Evolutionary conservation across 2,113 vertebrate species (phyloP).

Genomic region (Pontoporia blainvillei): DNA sequence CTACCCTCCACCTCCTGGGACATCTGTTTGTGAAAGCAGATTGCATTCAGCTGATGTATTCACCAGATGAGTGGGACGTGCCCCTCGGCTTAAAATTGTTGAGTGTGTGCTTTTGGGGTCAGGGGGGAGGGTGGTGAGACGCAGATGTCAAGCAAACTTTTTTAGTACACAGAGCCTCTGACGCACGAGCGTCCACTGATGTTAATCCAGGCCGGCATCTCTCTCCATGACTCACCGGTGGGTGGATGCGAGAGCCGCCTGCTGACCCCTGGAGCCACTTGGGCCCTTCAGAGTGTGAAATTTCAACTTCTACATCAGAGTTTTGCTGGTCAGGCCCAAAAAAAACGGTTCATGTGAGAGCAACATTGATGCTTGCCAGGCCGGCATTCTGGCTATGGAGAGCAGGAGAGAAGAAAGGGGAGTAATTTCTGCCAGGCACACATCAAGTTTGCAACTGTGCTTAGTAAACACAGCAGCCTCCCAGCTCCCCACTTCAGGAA

Average conservation of each 20-base stretch:
- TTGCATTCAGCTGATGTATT: slow-evolving; percentile 68
- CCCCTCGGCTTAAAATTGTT: not conserved
- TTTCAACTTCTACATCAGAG: slow-evolving; percentile 70
- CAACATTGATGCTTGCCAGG: slow-evolving; percentile 48
- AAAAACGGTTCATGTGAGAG: not conserved
- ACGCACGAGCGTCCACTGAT: not conserved
- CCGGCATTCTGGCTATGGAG: not conserved
- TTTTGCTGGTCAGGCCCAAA: not conserved
- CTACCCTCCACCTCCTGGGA: slow-evolving; percentile 52
- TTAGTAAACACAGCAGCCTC: not conserved
- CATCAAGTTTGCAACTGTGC: accelerated
- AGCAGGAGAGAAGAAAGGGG: not conserved
- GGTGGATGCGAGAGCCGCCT: not conserved
- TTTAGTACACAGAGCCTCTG: not conserved
- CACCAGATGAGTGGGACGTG: slow-evolving; percentile 63
- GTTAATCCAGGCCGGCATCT: not conserved
- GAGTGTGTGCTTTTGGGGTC: not conserved
- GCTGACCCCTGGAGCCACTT: slow-evolving; percentile 30
- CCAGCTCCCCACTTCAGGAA: accelerated
- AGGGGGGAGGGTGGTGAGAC: not conserved
- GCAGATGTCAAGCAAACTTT: not conserved
- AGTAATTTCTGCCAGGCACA: not conserved
- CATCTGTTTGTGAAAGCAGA: slow-evolving; percentile 51
- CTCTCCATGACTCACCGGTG: not conserved
- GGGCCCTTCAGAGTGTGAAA: slow-evolving; percentile 54